phyloP scores from a whole-genome alignment of 2,797 vertebrate genomes.

The Pseudomugil gertrudae region DNA sequence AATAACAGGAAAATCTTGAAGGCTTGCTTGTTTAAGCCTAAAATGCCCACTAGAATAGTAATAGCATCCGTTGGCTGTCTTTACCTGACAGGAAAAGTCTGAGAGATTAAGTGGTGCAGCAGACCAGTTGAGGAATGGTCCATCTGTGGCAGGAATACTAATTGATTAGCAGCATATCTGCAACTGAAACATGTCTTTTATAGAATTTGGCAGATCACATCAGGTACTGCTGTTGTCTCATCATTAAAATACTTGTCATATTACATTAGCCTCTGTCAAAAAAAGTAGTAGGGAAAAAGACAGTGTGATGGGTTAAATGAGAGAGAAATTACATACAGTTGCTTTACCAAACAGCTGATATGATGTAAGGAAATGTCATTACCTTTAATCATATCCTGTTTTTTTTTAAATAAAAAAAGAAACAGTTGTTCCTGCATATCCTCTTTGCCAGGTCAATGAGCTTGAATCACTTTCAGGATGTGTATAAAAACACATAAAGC shows the following conservation, averaged over 20 bases:
- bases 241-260: conserved; percentile 72
- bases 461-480: conserved; percentile 20
- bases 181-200: conserved; percentile 34
- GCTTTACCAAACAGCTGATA: conserved; percentile 66
- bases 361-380: conserved; percentile 55
- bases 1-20: conserved; percentile 31
- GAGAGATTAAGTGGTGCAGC: conserved; percentile 48
- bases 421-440: conserved; percentile 8
- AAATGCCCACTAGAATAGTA: conserved; percentile 37
- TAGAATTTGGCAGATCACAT: conserved; percentile 44
- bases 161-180: conserved; percentile 21
- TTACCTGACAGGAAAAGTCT: conserved; percentile 24
- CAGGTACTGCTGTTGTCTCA: conserved; percentile 48
- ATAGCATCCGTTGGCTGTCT: conserved; percentile 11
- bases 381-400: conserved; percentile 58
- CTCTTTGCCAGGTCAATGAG: conserved; percentile 28
- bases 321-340: conserved; percentile 35
- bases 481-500: conserved; percentile 11
- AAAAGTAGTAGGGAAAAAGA: conserved; percentile 9
- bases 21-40: conserved; percentile 24
- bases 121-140: conserved; percentile 23
- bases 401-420: conserved; percentile 48
- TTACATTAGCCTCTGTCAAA: conserved; percentile 63
- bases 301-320: conserved; percentile 5
- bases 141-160: conserved; percentile 43